Evolutionary conservation across 1,140 invertebrate species (phyloP).

Genomic region (Ephestia elutella): DNA sequence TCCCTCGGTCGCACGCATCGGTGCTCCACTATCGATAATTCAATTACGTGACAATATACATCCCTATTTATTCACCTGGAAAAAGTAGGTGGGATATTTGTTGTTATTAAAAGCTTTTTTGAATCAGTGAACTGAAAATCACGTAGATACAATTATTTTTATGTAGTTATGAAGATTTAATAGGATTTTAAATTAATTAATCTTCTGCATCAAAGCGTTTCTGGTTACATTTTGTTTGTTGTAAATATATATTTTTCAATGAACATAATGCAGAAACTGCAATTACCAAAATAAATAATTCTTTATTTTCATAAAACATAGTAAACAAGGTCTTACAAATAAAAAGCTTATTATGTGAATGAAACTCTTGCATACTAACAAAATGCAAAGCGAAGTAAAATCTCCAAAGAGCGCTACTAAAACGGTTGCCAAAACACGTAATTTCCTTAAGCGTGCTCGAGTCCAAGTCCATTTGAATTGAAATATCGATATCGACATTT

Average conservation of each 20-base stretch:
- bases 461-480: not conserved
- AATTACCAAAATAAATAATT: too few species aligned
- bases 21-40: conserved; percentile 18
- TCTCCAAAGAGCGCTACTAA: not conserved
- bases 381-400: too few species aligned
- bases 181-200: not conserved
- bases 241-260: too few species aligned
- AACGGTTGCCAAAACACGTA: not conserved
- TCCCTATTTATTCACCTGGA: conserved; percentile 3
- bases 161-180: not conserved
- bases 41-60: conserved; percentile 1
- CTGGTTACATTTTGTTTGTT: too few species aligned
- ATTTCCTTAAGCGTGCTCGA: not conserved
- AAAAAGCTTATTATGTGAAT: too few species aligned
- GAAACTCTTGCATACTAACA: too few species aligned
- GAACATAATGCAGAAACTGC: too few species aligned
- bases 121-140: not conserved
- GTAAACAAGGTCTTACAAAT: too few species aligned
- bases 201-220: too few species aligned
- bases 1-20: conserved; percentile 21
- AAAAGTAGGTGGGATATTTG: conserved; percentile 1
- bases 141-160: not conserved
- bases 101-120: not conserved
- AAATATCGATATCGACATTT: conserved; percentile 26
- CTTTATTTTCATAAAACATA: too few species aligned